Percentiles rank a stretch among this genome's conserved stretches.
Conservation (phyloP, 2,888 invertebrate genomes). For the Lithosia quadra region DNA sequence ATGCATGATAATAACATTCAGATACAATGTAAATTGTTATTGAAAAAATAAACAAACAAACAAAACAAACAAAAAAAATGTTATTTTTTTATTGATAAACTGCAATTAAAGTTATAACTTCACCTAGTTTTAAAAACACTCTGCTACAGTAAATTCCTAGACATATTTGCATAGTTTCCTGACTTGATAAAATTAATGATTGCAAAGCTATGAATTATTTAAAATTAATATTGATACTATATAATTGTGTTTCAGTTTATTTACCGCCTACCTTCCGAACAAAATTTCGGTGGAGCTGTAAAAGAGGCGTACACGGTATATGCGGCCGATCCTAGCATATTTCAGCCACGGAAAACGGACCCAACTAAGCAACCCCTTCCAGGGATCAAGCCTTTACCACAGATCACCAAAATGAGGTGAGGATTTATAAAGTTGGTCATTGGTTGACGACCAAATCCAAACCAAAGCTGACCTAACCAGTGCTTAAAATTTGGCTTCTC, state of each 20-base stretch:
- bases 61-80: too few species aligned
- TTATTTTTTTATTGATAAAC: too few species aligned
- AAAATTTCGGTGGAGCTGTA: slow-evolving; percentile 90
- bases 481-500: background rate
- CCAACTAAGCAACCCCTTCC: slow-evolving; percentile 69
- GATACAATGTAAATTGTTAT: too few species aligned
- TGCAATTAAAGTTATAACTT: too few species aligned
- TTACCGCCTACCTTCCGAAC: slow-evolving; percentile 92
- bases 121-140: too few species aligned
- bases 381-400: slow-evolving; percentile 83
- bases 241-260: slow-evolving; percentile 89
- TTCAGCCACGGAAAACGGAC: slow-evolving; percentile 85
- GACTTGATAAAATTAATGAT: too few species aligned
- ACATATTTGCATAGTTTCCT: too few species aligned
- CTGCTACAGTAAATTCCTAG: too few species aligned
- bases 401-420: slow-evolving; percentile 88
- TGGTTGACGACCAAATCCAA: background rate
- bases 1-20: too few species aligned
- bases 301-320: slow-evolving; percentile 92
- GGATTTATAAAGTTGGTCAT: background rate
- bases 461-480: background rate
- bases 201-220: too few species aligned
- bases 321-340: slow-evolving; percentile 93
- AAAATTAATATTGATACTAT: background rate
- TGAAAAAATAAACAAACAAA: too few species aligned